Percentiles rank a stretch among this genome's conserved stretches.
These are phyloP conservation scores for Drosophila affinis DNA, from an alignment of 2,888 invertebrate species.

Conservation along the genomic window DNA sequence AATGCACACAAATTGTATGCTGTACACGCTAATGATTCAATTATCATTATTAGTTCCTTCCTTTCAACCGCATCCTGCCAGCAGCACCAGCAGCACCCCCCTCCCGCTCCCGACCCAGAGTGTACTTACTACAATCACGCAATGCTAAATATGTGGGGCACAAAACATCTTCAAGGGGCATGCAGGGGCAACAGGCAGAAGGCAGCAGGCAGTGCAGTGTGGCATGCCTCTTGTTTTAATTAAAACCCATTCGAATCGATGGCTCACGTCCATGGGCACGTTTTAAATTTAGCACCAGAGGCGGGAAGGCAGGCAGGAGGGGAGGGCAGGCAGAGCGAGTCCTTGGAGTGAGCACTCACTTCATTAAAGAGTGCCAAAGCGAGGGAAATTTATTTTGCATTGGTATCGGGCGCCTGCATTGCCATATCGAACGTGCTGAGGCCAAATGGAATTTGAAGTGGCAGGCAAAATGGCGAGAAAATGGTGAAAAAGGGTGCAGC, in stretches of 20 bases:
- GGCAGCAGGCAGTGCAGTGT: conserved; percentile 16
- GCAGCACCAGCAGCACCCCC: too few species aligned
- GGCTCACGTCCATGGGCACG: conserved; percentile 53
- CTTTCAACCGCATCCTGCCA: background rate
- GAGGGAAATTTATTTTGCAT: conserved; percentile 72
- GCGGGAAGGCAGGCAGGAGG: conserved; percentile 4
- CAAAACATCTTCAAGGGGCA: conserved; percentile 5
- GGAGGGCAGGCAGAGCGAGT: conserved; percentile 12
- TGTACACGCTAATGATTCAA: conserved; percentile 73
- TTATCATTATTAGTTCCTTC: conserved; percentile 65
- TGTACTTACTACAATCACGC: background rate
- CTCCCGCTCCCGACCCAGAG: too few species aligned
- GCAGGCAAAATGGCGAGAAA: conserved; percentile 9
- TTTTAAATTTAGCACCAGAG: conserved; percentile 67
- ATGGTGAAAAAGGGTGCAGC: conserved; percentile 16
- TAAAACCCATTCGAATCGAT: conserved; percentile 65
- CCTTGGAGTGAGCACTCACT: conserved; percentile 38
- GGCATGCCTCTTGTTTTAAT: conserved; percentile 56
- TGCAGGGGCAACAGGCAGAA: too few species aligned
- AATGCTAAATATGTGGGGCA: conserved; percentile 46
- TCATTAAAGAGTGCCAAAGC: conserved; percentile 69
- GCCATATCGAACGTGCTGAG: conserved; percentile 31
- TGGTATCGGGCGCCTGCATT: background rate
- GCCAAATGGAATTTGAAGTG: conserved; percentile 32
- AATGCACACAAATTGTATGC: conserved; percentile 58